Conservation (phyloP, 2,888 invertebrate species). For the Meteorus cinctellus region DNA sequence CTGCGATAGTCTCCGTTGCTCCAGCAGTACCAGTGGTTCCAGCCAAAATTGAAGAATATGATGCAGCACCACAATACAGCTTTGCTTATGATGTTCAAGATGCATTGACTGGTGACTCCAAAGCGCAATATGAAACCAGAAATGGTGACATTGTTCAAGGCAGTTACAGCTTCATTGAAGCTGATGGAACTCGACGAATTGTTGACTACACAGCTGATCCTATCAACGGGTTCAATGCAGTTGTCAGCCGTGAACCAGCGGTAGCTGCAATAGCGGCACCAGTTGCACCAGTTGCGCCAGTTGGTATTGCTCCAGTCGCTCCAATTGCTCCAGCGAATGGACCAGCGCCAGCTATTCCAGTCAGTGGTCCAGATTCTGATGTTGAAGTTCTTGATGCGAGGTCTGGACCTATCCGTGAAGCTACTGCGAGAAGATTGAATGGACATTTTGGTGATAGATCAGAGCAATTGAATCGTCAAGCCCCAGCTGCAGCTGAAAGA, state of each 20-base stretch:
- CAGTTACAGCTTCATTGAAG: constrained; percentile 67
- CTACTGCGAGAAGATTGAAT: constrained; percentile 33
- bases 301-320: constrained; percentile 51
- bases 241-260: constrained; percentile 69
- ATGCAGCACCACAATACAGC: constrained; percentile 65
- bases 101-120: constrained; percentile 65
- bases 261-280: constrained; percentile 51
- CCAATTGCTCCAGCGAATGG: constrained; percentile 58
- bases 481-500: constrained; percentile 34
- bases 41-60: constrained; percentile 63
- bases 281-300: constrained; percentile 69
- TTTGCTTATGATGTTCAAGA: constrained; percentile 69
- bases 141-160: constrained; percentile 67
- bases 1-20: constrained; percentile 69
- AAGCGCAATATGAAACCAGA: constrained; percentile 66
- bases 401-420: constrained; percentile 56
- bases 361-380: constrained; percentile 67
- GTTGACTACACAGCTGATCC: constrained; percentile 68
- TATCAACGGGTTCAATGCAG: constrained; percentile 67
- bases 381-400: constrained; percentile 68
- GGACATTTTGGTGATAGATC: constrained; percentile 31
- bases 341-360: constrained; percentile 11
- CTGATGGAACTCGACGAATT: constrained; percentile 66
- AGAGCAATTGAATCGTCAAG: constrained; percentile 36
- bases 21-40: constrained; percentile 52